phyloP scores from a whole-genome alignment of 2,888 invertebrate genomes.

The Flexamia atlantica region DNA sequence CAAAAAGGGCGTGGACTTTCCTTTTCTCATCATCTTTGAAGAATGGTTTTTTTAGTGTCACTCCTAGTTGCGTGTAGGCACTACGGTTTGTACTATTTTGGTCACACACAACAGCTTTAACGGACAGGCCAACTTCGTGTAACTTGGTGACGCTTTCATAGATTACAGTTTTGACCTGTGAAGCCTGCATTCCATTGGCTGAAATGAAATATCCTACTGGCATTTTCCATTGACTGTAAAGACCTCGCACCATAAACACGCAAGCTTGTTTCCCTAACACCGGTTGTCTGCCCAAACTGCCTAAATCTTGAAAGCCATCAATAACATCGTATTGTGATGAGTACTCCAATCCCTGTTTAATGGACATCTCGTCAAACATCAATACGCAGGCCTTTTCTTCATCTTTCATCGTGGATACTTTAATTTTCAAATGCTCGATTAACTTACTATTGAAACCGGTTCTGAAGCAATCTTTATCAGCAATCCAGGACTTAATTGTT shows the following conservation, averaged over 20 bases:
- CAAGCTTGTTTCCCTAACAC: background rate
- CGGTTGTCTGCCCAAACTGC: conserved; percentile 61
- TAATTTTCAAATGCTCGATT: conserved; percentile 66
- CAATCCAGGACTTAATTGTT: too few species aligned
- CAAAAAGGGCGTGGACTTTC: conserved; percentile 68
- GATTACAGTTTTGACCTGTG: conserved; percentile 49
- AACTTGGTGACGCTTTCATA: conserved; percentile 62
- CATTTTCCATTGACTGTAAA: conserved; percentile 69
- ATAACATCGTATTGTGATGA: conserved; percentile 67
- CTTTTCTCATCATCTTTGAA: conserved; percentile 58
- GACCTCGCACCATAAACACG: conserved; percentile 66
- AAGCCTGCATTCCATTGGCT: conserved; percentile 53
- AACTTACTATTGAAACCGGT: conserved; percentile 66
- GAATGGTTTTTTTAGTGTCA: conserved; percentile 65
- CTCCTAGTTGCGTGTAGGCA: conserved; percentile 66
- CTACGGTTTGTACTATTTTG: conserved; percentile 66
- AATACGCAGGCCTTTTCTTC: conserved; percentile 68
- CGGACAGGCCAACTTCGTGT: conserved; percentile 64
- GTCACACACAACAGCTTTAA: conserved; percentile 68
- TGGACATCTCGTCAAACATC: conserved; percentile 69
- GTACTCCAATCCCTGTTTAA: conserved; percentile 67
- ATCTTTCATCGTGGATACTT: conserved; percentile 68
- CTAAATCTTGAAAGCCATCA: conserved; percentile 69
- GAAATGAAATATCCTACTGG: conserved; percentile 69
- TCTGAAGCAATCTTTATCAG: too few species aligned